Evolutionary conservation across 2,113 vertebrate genomes (phyloP), one percentile per base, ranked within the genome.

Genomic region (Microtus oregoni): DNA sequence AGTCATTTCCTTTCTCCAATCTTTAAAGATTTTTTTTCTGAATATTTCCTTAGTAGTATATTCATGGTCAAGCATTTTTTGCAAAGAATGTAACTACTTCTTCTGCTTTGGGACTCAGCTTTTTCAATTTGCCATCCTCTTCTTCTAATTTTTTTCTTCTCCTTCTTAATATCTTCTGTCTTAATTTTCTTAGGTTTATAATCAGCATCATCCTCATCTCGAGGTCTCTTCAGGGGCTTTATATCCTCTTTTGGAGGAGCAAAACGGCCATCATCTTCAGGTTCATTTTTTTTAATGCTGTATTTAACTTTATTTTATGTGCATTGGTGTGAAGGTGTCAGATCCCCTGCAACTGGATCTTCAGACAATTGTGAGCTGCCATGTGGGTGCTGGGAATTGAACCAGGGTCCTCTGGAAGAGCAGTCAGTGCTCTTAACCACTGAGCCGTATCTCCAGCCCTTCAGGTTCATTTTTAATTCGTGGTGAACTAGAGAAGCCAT

Each of bases 1-100:
- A 73, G 98, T 99, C 99, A 99, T 99, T 99, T 99, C 99, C 99
- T 99, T 99, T 95, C 99, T 99, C 99, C 99, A 99, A 98, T 99
- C 99, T 97, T 99, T 99, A 97, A 99, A 99, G 96, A 99, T 98
- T 3, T 99, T 99, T 99, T 99, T 99, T 98, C 99, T 99, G 97
- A 99, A 99, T 97, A 99, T 99, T 93, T 99, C 99, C 98, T 99
- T 99, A 88, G 99, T 99, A 97, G 99, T 99, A 98, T 99, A 99
- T 97, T 99, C 99, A 10, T 99, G 99, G 97, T 99, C 99, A 95
- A 99, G 98, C 99, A 99, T 99, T 99, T 99, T 99, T 99, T 97
- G 99, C 99, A 98, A 99, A 99, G 98, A 99, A 99, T 0, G 99
- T 99, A 92, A 99, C 99, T 76, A 99, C 99, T 98, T 99, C 99